A percentile compares a stretch with the other conserved stretches of the same genome.
Evolutionary conservation across 2,797 vertebrate genomes (phyloP).

Genomic region (Sparus aurata): DNA sequence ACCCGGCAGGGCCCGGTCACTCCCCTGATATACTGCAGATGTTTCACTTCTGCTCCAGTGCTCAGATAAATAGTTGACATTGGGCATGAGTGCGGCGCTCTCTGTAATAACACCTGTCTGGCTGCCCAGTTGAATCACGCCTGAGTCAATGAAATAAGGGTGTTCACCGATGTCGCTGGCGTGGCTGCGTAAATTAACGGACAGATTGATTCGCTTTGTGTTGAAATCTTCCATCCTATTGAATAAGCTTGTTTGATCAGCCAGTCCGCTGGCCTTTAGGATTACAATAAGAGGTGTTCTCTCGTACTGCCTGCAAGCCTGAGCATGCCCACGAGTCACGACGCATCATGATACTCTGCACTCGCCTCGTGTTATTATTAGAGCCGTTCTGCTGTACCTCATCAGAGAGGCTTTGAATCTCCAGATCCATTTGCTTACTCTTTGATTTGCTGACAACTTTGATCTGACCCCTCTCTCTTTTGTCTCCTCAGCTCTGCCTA

Average conservation of each 20-base stretch:
- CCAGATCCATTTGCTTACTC: not conserved
- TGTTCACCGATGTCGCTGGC: constrained; percentile 48
- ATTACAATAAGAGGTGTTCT: constrained; percentile 34
- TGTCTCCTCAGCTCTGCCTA: constrained; percentile 85
- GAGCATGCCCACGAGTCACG: constrained; percentile 56
- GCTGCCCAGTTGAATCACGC: constrained; percentile 44
- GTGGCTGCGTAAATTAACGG: constrained; percentile 53
- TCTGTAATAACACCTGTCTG: constrained; percentile 38
- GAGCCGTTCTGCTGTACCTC: not conserved
- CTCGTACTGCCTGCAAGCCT: constrained; percentile 42
- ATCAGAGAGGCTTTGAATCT: constrained; percentile 5
- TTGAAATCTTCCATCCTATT: constrained; percentile 22
- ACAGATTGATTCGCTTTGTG: constrained; percentile 47
- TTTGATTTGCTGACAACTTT: constrained; percentile 3
- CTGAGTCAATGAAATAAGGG: constrained; percentile 48
- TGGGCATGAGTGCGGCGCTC: constrained; percentile 8
- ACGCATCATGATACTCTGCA: constrained; percentile 2
- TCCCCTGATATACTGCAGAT: constrained; percentile 45
- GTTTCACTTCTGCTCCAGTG: constrained; percentile 31
- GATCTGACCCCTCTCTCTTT: constrained; percentile 49
- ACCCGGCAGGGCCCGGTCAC: constrained; percentile 20
- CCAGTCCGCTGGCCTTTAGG: constrained; percentile 22
- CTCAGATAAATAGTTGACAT: constrained; percentile 19
- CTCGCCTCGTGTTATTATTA: constrained; percentile 22
- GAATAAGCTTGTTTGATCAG: constrained; percentile 23